phyloP scores from a whole-genome alignment of 2,113 vertebrate species.

The Hydrochoerus hydrochaeris region DNA sequence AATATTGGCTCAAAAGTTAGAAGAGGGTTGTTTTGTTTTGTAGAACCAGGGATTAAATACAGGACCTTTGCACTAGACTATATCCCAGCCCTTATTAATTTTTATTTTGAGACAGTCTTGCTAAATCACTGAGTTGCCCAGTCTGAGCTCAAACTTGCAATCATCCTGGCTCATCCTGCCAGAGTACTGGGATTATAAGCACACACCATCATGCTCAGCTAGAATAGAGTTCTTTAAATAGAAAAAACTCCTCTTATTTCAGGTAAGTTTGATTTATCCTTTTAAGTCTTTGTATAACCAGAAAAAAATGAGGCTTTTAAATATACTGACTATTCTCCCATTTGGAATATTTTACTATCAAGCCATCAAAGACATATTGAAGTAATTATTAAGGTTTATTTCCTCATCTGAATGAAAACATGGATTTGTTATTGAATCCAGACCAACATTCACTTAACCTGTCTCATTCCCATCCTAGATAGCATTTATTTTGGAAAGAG shows the following conservation, averaged over 20 bases:
- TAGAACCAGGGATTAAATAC: not conserved
- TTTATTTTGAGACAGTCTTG: not conserved
- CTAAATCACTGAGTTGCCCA: not conserved
- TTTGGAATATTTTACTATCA: constrained; percentile 38
- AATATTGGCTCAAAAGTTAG: not conserved
- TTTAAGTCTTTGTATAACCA: constrained; percentile 38
- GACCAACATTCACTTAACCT: constrained; percentile 26
- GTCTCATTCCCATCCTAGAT: constrained; percentile 36
- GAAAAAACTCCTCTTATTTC: not conserved
- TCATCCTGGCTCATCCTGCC: not conserved
- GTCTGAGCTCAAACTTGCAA: not conserved
- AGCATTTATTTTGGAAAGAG: constrained; percentile 64
- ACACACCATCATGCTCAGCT: not conserved
- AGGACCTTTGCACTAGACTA: not conserved
- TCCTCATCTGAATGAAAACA: constrained; percentile 60
- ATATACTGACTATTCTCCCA: not conserved
- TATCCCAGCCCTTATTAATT: not conserved
- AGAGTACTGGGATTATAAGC: not conserved
- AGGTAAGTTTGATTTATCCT: not conserved
- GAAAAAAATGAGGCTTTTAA: constrained; percentile 46
- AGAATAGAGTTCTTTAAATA: not conserved
- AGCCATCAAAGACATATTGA: constrained; percentile 55
- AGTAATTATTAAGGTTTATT: constrained; percentile 56
- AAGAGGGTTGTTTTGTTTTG: constrained; percentile 1
- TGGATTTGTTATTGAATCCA: constrained; percentile 52